Conservation (phyloP, 2,797 vertebrate genomes). For the Bradypodion ventrale region DNA sequence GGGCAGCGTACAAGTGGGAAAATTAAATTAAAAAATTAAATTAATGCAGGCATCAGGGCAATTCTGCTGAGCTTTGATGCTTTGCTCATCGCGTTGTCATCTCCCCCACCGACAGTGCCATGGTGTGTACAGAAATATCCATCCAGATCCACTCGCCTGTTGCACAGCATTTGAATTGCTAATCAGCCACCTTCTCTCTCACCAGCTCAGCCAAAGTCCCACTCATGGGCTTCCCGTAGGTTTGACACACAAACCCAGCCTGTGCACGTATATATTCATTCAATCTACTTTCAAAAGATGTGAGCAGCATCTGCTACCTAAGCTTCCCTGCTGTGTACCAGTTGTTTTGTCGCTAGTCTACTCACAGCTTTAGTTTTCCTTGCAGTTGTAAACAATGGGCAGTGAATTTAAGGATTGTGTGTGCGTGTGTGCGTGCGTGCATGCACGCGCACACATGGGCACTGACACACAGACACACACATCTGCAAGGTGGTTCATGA, state of each 20-base stretch:
- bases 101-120: background rate
- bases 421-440: too few species aligned
- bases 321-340: background rate
- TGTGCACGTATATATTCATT: background rate
- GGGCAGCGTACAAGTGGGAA: too few species aligned
- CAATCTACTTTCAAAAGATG: background rate
- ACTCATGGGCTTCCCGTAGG: background rate
- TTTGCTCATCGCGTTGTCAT: background rate
- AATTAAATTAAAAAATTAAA: too few species aligned
- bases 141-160: background rate
- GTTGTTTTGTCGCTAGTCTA: background rate
- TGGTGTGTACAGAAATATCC: background rate
- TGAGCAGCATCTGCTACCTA: background rate
- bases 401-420: background rate
- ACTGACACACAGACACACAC: too few species aligned
- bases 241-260: background rate
- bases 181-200: background rate
- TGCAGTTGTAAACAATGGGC: background rate
- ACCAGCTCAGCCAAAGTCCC: background rate
- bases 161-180: background rate
- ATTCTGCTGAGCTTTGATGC: background rate
- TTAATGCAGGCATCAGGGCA: too few species aligned
- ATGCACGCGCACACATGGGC: background rate
- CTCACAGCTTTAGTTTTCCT: background rate
- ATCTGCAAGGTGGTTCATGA: background rate